Conservation (phyloP, 2,797 vertebrate genomes). For the Pangasius sanitwongsei region DNA sequence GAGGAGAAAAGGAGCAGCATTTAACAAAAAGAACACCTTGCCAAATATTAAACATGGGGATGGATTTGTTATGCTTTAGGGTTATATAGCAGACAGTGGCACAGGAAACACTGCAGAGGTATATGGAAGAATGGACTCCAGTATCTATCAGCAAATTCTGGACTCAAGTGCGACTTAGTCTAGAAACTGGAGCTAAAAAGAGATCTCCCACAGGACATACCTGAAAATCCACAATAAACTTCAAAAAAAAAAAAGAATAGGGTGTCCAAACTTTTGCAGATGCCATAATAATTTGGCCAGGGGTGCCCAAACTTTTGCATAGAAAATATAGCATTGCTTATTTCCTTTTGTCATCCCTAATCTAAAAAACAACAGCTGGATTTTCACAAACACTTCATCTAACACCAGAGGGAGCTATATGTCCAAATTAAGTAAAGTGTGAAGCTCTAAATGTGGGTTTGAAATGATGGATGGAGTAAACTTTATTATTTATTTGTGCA, state of each 20-base stretch:
- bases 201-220: neutral
- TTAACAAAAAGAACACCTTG: neutral
- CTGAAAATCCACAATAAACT: neutral
- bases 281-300: neutral
- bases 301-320: neutral
- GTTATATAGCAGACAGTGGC: neutral
- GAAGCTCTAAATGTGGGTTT: neutral
- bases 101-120: neutral
- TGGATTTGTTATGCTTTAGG: neutral
- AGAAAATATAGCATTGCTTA: neutral
- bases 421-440: slow-evolving; percentile 6
- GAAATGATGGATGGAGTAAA: neutral
- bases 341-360: neutral
- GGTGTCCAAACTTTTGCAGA: neutral
- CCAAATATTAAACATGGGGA: neutral
- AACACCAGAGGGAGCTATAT: slow-evolving; percentile 38
- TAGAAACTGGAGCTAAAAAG: neutral
- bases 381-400: neutral
- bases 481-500: neutral
- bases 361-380: too few species aligned
- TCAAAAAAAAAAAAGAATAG: neutral
- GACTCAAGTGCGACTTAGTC: neutral
- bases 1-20: neutral
- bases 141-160: neutral
- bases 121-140: neutral